Percentiles rank a stretch among this genome's conserved stretches.
Conservation (phyloP, 2,113 vertebrate genomes). For the Nothocercus nigrocapillus region DNA sequence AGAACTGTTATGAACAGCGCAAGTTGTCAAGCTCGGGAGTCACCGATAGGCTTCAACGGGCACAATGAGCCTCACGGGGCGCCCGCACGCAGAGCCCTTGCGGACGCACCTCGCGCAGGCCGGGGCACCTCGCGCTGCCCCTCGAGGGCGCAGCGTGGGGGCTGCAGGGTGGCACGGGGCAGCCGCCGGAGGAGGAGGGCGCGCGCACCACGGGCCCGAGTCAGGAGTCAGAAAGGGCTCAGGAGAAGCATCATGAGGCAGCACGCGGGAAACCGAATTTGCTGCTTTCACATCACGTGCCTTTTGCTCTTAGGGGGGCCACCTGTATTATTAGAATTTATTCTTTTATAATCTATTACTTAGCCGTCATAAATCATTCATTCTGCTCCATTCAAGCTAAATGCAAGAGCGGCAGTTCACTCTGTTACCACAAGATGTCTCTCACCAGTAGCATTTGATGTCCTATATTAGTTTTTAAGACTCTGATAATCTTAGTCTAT, state of each 20-base stretch:
- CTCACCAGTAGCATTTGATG: not conserved
- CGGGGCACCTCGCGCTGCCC: not conserved
- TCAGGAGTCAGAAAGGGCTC: too few relatives aligned
- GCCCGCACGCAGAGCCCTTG: not conserved
- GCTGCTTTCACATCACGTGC: not conserved
- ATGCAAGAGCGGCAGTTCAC: not conserved
- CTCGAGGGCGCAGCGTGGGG: not conserved
- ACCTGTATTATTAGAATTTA: not conserved
- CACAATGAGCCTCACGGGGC: not conserved
- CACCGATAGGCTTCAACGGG: not conserved
- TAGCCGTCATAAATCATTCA: rapidly evolving
- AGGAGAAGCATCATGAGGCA: not conserved
- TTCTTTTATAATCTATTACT: not conserved
- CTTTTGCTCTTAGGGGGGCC: not conserved
- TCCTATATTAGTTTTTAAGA: not conserved
- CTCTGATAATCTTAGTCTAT: rapidly evolving
- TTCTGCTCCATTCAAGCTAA: not conserved
- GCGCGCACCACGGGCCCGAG: too few relatives aligned
- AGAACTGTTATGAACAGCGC: too few relatives aligned
- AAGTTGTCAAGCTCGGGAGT: not conserved
- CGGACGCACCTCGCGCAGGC: not conserved
- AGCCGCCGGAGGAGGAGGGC: too few relatives aligned
- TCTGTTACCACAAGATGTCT: not conserved
- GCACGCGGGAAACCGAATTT: not conserved
- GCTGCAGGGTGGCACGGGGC: not conserved